Percentiles rank a stretch among this genome's conserved stretches.
Evolutionary conservation across 2,888 invertebrate genomes (phyloP).

Genomic region (Epinotia nisella): DNA sequence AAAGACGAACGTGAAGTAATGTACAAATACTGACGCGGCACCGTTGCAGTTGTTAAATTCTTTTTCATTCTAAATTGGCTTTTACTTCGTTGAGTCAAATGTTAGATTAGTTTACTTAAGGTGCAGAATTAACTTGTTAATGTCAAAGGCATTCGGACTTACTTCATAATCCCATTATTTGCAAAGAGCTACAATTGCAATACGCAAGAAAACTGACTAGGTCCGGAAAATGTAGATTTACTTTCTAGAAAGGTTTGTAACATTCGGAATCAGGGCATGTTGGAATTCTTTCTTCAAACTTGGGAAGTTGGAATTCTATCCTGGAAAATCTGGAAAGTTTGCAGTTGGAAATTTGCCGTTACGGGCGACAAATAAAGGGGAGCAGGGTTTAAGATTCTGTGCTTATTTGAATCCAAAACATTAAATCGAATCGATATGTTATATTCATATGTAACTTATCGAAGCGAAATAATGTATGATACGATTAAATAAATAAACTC

Average conservation of each 20-base stretch:
- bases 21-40: constrained; percentile 52
- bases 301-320: constrained; percentile 25
- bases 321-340: constrained; percentile 8
- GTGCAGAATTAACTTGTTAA: constrained; percentile 45
- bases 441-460: too few relatives aligned
- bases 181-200: constrained; percentile 52
- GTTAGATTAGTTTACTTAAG: constrained; percentile 43
- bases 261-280: constrained; percentile 8
- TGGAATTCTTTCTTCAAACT: constrained; percentile 30
- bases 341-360: constrained; percentile 15
- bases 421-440: too few relatives aligned
- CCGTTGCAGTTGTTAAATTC: constrained; percentile 47
- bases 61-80: constrained; percentile 52
- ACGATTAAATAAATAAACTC: too few relatives aligned
- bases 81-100: constrained; percentile 48
- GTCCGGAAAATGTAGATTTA: constrained; percentile 51
- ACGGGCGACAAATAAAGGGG: not conserved
- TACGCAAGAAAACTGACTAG: constrained; percentile 47
- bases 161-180: constrained; percentile 63
- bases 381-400: not conserved
- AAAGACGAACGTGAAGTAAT: constrained; percentile 48
- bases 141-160: constrained; percentile 60
- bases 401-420: too few relatives aligned
- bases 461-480: too few relatives aligned
- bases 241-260: constrained; percentile 50